A percentile compares a stretch with the other conserved stretches of the same genome.
phyloP scores from a whole-genome alignment of 1,140 invertebrate species.

The Sinella curviseta region DNA sequence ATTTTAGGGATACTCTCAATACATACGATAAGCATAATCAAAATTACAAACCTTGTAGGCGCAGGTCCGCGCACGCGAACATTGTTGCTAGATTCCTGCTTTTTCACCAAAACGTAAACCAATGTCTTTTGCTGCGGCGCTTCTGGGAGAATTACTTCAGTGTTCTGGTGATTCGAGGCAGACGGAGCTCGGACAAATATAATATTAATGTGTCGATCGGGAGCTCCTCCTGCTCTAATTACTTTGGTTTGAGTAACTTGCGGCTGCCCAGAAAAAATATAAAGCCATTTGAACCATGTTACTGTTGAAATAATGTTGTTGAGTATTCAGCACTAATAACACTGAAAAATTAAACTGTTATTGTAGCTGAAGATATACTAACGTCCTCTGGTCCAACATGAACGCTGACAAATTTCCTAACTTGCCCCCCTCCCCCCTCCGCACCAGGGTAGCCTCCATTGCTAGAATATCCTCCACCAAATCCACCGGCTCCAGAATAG shows the following conservation, averaged over 20 bases:
- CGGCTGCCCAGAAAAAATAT: not conserved
- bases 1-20: no score
- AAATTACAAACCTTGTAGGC: constrained; percentile 69
- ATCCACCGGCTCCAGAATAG: not conserved
- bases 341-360: no score
- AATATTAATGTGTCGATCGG: constrained; percentile 62
- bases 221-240: constrained; percentile 33
- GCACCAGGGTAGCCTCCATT: not conserved
- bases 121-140: constrained; percentile 81
- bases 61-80: constrained; percentile 59
- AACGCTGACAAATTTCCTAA: constrained; percentile 2
- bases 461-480: constrained; percentile 1
- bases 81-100: constrained; percentile 70
- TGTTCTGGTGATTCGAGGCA: constrained; percentile 65
- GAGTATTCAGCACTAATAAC: not conserved
- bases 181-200: constrained; percentile 86
- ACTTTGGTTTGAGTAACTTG: constrained; percentile 19
- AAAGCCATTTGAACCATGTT: no score
- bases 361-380: no score
- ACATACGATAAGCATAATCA: no score
- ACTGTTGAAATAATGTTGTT: no score
- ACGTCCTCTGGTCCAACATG: constrained; percentile 7
- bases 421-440: constrained; percentile 2
- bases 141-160: constrained; percentile 59
- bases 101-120: constrained; percentile 83